Evolutionary conservation across 2,888 invertebrate species (phyloP).

Genomic region (Diploptera punctata): DNA sequence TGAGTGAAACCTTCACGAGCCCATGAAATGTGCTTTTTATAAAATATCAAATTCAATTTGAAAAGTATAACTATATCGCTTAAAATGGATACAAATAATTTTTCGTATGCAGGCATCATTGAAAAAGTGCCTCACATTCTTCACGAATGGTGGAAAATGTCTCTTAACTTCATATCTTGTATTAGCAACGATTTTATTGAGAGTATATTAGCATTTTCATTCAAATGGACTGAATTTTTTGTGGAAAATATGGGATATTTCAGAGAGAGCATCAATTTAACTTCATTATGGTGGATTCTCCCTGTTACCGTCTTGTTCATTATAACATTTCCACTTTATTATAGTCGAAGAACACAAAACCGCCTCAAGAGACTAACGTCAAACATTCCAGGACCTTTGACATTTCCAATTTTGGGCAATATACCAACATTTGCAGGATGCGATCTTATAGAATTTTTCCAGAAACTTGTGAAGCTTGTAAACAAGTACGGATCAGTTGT

Average conservation of each 20-base stretch:
- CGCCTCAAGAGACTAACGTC: neutral
- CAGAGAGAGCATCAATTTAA: neutral
- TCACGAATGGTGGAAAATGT: neutral
- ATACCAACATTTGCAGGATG: neutral
- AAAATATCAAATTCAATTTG: too few relatives aligned
- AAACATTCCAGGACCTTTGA: neutral
- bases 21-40: too few relatives aligned
- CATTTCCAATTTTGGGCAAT: neutral
- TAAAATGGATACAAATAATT: too few relatives aligned
- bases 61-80: too few relatives aligned
- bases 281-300: neutral
- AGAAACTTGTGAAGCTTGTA: neutral
- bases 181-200: neutral
- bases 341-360: neutral
- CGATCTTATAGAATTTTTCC: neutral
- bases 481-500: neutral
- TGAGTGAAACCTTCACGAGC: too few relatives aligned
- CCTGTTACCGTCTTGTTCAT: neutral
- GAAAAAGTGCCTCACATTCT: neutral
- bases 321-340: neutral
- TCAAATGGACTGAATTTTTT: neutral
- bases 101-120: too few relatives aligned
- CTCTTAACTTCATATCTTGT: neutral
- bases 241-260: neutral
- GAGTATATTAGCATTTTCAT: neutral